Evolutionary conservation across 2,113 vertebrate genomes (phyloP).

Genomic region (Hirundichthys speculiger): DNA sequence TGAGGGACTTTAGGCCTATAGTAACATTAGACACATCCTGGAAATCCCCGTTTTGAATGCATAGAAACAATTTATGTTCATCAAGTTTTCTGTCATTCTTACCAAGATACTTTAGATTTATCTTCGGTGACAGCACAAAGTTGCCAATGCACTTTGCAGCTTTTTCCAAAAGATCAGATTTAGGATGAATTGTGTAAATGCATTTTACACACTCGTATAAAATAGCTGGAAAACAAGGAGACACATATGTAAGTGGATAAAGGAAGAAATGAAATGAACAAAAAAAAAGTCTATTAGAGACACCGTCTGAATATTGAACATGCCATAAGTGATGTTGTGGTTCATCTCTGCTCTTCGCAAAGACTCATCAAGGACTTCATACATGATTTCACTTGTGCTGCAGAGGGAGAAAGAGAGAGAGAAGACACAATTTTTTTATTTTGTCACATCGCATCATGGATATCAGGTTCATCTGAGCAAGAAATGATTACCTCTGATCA

Average conservation of each 20-base stretch:
- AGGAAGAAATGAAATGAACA: not conserved
- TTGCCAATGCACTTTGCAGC: slow-evolving; percentile 96
- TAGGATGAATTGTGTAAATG: slow-evolving; percentile 93
- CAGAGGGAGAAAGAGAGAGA: slow-evolving; percentile 27
- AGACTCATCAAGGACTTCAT: slow-evolving; percentile 96
- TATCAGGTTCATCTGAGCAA: not conserved
- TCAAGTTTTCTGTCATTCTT: slow-evolving; percentile 57
- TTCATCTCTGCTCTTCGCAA: slow-evolving; percentile 97
- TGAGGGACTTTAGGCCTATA: slow-evolving; percentile 92
- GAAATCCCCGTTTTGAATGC: slow-evolving; percentile 10
- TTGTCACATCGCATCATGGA: not conserved
- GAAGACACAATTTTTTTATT: too few species aligned
- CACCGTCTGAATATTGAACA: slow-evolving; percentile 21
- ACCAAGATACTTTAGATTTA: slow-evolving; percentile 98
- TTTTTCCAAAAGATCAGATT: slow-evolving; percentile 92
- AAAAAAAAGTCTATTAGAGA: not conserved
- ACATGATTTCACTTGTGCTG: slow-evolving; percentile 94
- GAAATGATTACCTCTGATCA: slow-evolving; percentile 85
- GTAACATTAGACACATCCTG: not conserved
- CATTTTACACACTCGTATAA: slow-evolving; percentile 96
- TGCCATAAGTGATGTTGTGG: slow-evolving; percentile 98
- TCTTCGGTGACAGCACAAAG: slow-evolving; percentile 95
- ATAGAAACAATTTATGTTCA: not conserved
- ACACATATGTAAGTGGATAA: not conserved
- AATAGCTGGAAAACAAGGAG: slow-evolving; percentile 84